Conservation (phyloP, 53 echinoderm and acorn worm genomes). For the Paracentrotus lividus region DNA sequence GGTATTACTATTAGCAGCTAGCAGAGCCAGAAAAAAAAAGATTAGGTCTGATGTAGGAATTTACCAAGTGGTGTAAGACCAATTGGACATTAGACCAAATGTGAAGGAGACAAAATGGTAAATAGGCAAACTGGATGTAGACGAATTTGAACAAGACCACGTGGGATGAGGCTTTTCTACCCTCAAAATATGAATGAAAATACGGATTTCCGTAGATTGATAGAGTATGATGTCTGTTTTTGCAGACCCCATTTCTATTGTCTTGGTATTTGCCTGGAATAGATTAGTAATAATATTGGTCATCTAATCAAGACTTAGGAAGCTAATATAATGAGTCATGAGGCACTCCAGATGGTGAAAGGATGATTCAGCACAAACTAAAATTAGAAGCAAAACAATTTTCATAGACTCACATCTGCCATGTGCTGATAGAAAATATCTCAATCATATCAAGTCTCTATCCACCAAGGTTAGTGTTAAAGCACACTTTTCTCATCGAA, state of each 20-base stretch:
- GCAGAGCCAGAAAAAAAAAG: too few relatives aligned
- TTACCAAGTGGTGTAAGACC: too few relatives aligned
- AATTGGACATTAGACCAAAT: too few relatives aligned
- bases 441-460: constrained; percentile 8
- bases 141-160: too few relatives aligned
- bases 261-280: background rate
- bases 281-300: background rate
- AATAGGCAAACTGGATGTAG: too few relatives aligned
- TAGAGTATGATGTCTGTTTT: background rate
- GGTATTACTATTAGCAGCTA: too few relatives aligned
- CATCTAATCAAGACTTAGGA: background rate
- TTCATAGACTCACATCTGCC: constrained; percentile 7
- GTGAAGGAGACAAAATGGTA: too few relatives aligned
- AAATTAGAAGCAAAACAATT: constrained; percentile 48
- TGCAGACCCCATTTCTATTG: background rate
- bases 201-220: background rate
- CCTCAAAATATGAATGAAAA: background rate
- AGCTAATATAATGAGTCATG: background rate
- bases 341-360: constrained; percentile 21
- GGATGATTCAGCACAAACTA: constrained; percentile 27
- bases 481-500: background rate
- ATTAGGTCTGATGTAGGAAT: too few relatives aligned
- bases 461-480: background rate
- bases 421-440: constrained; percentile 40
- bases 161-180: too few relatives aligned